These are phyloP conservation scores for Deroptyus accipitrinus DNA, from an alignment of 2,113 vertebrate genomes.

Conservation along the genomic window DNA sequence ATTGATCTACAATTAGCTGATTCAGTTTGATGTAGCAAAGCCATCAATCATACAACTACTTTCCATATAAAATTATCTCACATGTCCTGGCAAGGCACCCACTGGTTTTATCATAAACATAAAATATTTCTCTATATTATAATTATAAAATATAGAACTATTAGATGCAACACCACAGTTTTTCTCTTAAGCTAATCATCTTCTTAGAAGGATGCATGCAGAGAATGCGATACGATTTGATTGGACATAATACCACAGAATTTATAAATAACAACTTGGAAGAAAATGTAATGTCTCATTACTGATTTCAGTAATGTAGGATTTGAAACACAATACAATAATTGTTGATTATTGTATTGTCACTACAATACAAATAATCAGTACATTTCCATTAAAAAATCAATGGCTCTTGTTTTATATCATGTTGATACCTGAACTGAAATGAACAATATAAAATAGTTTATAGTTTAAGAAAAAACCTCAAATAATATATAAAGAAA, in stretches of 20 bases:
- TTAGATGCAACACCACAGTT: background rate
- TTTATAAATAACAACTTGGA: background rate
- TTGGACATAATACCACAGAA: background rate
- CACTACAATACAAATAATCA: background rate
- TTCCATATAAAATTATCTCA: background rate
- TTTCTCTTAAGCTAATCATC: background rate
- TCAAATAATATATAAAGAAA: background rate
- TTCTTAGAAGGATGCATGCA: background rate
- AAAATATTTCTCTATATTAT: background rate
- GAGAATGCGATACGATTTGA: background rate
- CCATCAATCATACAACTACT: background rate
- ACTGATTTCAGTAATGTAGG: background rate
- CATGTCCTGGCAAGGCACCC: background rate
- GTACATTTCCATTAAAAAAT: background rate
- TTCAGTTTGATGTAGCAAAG: background rate
- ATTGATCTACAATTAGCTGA: background rate
- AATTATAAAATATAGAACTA: background rate
- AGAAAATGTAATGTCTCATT: background rate
- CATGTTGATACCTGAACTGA: background rate
- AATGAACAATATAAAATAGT: background rate
- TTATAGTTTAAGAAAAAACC: background rate
- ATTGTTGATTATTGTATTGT: background rate
- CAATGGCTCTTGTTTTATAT: background rate
- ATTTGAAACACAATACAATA: background rate
- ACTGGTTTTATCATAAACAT: background rate